A percentile compares a stretch with the other conserved stretches of the same genome.
Evolutionary conservation across 2,113 vertebrate species (phyloP).

Genomic region (Chaetodon auriga): DNA sequence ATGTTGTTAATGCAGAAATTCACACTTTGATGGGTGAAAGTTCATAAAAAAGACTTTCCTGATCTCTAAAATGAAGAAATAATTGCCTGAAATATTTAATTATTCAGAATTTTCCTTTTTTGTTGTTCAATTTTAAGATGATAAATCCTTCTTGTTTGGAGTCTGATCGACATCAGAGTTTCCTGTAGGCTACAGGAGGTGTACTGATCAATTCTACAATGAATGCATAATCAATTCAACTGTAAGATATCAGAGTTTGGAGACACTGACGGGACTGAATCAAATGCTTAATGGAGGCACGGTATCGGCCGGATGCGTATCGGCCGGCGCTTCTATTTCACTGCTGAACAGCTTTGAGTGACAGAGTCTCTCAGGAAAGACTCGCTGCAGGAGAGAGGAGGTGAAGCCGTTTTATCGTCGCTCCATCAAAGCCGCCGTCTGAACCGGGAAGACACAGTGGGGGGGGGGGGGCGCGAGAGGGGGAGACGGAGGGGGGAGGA

Average conservation of each 20-base stretch:
- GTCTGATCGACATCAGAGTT: not conserved
- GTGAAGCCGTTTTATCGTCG: constrained; percentile 42
- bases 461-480: constrained; percentile 14
- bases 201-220: not conserved
- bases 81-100: too few species aligned
- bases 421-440: constrained; percentile 52
- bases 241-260: not conserved
- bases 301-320: not conserved
- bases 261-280: not conserved
- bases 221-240: constrained; percentile 10
- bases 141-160: not conserved
- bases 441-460: constrained; percentile 30
- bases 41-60: too few species aligned
- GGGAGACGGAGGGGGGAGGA: not conserved
- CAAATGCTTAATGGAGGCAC: constrained; percentile 1
- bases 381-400: constrained; percentile 48
- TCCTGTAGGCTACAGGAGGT: not conserved
- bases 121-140: too few species aligned
- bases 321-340: constrained; percentile 29
- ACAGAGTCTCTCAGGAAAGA: constrained; percentile 45
- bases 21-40: too few species aligned
- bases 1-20: too few species aligned
- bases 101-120: too few species aligned
- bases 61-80: too few species aligned
- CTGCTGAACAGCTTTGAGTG: constrained; percentile 45